These are phyloP conservation scores for Gambusia yucatana DNA, from an alignment of 2,797 vertebrate genomes.

Conservation along the genomic window DNA sequence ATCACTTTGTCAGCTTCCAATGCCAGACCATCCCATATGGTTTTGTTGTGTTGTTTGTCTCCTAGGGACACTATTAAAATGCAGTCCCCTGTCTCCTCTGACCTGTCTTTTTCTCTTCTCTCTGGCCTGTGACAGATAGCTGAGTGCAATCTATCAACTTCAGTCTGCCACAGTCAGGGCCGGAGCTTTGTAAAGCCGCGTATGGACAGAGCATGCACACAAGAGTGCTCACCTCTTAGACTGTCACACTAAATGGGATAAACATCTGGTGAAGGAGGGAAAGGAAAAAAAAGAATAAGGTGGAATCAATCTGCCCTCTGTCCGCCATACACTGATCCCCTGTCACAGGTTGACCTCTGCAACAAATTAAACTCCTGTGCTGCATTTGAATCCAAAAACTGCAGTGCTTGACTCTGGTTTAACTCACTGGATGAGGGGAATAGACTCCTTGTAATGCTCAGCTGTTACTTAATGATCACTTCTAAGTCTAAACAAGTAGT, in stretches of 20 bases:
- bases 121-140: conserved; percentile 64
- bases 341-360: conserved; percentile 63
- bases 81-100: conserved; percentile 41
- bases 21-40: conserved; percentile 58
- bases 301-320: conserved; percentile 73
- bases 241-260: conserved; percentile 66
- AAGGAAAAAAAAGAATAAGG: conserved; percentile 59
- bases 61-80: conserved; percentile 63
- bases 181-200: conserved; percentile 37
- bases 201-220: conserved; percentile 41
- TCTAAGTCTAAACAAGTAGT: neutral
- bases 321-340: conserved; percentile 66
- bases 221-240: conserved; percentile 36
- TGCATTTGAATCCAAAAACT: conserved; percentile 64
- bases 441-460: conserved; percentile 10
- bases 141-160: conserved; percentile 71
- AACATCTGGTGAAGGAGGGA: conserved; percentile 57
- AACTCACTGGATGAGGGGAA: conserved; percentile 23
- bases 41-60: conserved; percentile 53
- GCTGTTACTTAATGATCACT: conserved; percentile 13
- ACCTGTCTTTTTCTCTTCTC: conserved; percentile 45
- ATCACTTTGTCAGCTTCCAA: conserved; percentile 57
- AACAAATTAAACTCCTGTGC: conserved; percentile 54
- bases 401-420: conserved; percentile 10
- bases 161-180: conserved; percentile 43